These are phyloP conservation scores for Adoxophyes honmai DNA, from an alignment of 1,140 invertebrate species.

Conservation along the genomic window DNA sequence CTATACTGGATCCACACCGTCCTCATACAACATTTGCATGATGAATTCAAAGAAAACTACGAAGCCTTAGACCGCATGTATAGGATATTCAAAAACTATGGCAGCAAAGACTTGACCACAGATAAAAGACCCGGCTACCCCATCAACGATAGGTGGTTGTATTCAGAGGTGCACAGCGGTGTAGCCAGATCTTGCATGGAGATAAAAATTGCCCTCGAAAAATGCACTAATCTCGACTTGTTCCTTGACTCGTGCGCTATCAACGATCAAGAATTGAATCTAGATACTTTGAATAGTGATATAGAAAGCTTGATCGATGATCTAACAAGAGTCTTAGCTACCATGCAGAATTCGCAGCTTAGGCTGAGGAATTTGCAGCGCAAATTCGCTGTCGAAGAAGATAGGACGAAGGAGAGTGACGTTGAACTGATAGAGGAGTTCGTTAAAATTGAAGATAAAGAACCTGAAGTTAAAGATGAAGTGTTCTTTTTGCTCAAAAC, in stretches of 20 bases:
- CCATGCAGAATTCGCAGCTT: conserved; percentile 55
- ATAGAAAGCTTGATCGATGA: conserved; percentile 57
- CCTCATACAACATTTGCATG: conserved; percentile 41
- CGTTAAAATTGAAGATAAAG: conserved; percentile 54
- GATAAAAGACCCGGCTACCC: conserved; percentile 43
- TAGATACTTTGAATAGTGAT: conserved; percentile 53
- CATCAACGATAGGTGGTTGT: conserved; percentile 50
- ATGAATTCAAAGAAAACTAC: conserved; percentile 50
- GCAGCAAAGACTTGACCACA: conserved; percentile 32
- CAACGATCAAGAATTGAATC: conserved; percentile 51
- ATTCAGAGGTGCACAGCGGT: conserved; percentile 58
- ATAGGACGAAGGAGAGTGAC: conserved; percentile 25
- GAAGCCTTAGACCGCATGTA: conserved; percentile 62
- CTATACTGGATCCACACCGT: conserved; percentile 62
- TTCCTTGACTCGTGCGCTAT: conserved; percentile 61
- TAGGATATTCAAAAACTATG: conserved; percentile 58
- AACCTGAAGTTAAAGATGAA: conserved; percentile 57
- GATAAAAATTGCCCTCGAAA: conserved; percentile 52
- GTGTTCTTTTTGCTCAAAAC: conserved; percentile 69
- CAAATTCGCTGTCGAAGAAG: conserved; percentile 29
- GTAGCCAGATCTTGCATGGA: conserved; percentile 54
- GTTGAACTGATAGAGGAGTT: conserved; percentile 26
- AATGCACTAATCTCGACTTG: conserved; percentile 54
- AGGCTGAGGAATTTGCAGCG: conserved; percentile 55
- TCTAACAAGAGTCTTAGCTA: conserved; percentile 48